These are phyloP conservation scores for Daubentonia madagascariensis DNA, from an alignment of 2,113 vertebrate genomes.

Conservation along the genomic window DNA sequence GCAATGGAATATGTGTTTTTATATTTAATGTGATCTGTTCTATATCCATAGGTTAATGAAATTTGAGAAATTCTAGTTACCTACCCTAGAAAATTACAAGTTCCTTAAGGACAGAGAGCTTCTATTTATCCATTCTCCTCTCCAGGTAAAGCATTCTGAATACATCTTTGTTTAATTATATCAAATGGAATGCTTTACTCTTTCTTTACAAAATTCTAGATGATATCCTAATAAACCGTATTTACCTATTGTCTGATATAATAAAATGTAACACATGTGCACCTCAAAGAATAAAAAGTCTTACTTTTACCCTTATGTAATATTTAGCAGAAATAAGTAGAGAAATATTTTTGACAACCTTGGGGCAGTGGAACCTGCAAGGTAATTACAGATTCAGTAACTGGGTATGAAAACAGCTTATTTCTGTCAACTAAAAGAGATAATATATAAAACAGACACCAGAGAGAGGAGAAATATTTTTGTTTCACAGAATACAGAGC, in stretches of 20 bases:
- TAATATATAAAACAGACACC: conserved; percentile 17
- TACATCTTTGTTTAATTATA: neutral
- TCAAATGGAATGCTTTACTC: neutral
- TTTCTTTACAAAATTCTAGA: conserved; percentile 17
- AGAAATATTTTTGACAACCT: neutral
- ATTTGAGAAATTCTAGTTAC: conserved; percentile 30
- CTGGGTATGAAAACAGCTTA: neutral
- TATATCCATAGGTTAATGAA: neutral
- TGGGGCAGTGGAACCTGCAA: neutral
- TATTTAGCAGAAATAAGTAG: conserved; percentile 27
- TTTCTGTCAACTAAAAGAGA: conserved; percentile 52
- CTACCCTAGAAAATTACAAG: neutral
- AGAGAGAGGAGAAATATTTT: conserved; percentile 43
- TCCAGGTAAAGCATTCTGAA: neutral
- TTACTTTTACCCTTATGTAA: conserved; percentile 1
- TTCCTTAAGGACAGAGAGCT: neutral
- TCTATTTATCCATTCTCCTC: neutral
- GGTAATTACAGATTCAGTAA: neutral
- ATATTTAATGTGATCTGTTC: neutral
- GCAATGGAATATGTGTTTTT: neutral
- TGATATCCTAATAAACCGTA: neutral
- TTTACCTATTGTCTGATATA: neutral
- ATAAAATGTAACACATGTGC: neutral
- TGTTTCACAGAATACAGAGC: conserved; percentile 11
- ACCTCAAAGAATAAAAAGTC: neutral